Evolutionary conservation across 2,113 vertebrate genomes (phyloP).

Genomic region (Chaetorhynchus papuensis): DNA sequence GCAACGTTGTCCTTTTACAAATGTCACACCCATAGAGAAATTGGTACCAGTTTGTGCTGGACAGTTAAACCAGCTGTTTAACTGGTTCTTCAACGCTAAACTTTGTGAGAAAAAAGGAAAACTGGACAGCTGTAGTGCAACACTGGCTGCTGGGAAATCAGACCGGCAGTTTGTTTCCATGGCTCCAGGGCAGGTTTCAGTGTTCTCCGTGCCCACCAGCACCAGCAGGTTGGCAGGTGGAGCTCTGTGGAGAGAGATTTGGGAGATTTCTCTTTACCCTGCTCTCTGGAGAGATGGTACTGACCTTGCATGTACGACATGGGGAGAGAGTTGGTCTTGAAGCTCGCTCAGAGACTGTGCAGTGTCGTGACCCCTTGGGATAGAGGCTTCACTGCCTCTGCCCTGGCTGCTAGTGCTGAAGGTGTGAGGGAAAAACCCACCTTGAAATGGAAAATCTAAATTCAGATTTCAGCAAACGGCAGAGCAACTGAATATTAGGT

Average conservation of each 20-base stretch:
- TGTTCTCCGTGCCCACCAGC: constrained; percentile 18
- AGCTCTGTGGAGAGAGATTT: background rate
- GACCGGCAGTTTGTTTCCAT: constrained; percentile 43
- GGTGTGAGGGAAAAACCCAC: background rate
- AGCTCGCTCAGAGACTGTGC: background rate
- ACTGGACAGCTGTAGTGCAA: constrained; percentile 55
- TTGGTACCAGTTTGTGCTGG: constrained; percentile 52
- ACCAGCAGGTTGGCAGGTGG: background rate
- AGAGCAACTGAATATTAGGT: constrained; percentile 56
- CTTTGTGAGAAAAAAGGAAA: background rate
- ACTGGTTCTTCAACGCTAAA: constrained; percentile 51
- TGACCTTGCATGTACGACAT: background rate
- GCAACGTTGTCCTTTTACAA: constrained; percentile 73
- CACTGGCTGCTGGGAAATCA: constrained; percentile 54
- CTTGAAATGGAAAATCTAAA: constrained; percentile 2
- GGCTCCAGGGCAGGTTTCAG: constrained; percentile 27
- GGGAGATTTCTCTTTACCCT: constrained; percentile 40
- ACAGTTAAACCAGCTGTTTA: constrained; percentile 57
- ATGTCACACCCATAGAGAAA: constrained; percentile 55
- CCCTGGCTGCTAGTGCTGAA: constrained; percentile 23
- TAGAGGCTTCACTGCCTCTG: constrained; percentile 44
- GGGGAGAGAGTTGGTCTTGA: constrained; percentile 17
- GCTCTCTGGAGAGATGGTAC: constrained; percentile 43
- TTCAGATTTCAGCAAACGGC: constrained; percentile 27
- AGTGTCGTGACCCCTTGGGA: background rate